Percentiles rank a stretch among this genome's conserved stretches.
phyloP scores from a whole-genome alignment of 2,797 vertebrate genomes.

The Mionectes olivaceus region DNA sequence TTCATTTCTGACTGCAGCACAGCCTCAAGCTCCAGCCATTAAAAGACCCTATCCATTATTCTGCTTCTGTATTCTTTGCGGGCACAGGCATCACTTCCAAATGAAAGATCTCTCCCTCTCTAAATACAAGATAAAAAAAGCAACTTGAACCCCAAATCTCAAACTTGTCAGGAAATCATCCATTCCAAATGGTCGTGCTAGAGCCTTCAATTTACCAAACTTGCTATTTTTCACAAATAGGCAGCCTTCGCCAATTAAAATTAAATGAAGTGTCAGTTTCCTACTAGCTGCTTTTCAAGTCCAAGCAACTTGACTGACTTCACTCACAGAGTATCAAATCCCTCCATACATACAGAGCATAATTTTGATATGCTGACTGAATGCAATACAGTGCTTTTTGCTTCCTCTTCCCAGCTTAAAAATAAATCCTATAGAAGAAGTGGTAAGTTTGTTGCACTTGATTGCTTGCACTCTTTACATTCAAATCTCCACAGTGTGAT shows the following conservation, averaged over 20 bases:
- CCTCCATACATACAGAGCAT: not conserved
- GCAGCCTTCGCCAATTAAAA: not conserved
- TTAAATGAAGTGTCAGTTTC: not conserved
- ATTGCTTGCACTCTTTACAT: not conserved
- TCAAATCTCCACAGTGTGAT: not conserved
- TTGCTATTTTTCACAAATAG: not conserved
- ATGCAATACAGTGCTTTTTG: not conserved
- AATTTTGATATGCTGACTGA: not conserved
- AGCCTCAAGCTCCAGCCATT: not conserved
- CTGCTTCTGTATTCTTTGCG: not conserved
- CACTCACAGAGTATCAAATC: not conserved
- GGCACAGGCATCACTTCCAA: not conserved
- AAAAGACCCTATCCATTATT: not conserved
- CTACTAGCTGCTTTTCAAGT: not conserved
- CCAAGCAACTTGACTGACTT: not conserved
- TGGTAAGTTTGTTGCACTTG: not conserved
- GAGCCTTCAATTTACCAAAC: not conserved
- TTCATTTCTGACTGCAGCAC: not conserved
- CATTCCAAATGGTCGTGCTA: not conserved
- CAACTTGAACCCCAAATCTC: not conserved
- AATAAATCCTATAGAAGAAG: not conserved
- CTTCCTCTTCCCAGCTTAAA: not conserved
- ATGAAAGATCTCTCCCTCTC: not conserved
- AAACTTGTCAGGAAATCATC: not conserved
- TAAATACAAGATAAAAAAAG: not conserved